Base-by-base conservation (phyloP, 1,140 invertebrate genomes). In the Papilio dardanus region DNA sequence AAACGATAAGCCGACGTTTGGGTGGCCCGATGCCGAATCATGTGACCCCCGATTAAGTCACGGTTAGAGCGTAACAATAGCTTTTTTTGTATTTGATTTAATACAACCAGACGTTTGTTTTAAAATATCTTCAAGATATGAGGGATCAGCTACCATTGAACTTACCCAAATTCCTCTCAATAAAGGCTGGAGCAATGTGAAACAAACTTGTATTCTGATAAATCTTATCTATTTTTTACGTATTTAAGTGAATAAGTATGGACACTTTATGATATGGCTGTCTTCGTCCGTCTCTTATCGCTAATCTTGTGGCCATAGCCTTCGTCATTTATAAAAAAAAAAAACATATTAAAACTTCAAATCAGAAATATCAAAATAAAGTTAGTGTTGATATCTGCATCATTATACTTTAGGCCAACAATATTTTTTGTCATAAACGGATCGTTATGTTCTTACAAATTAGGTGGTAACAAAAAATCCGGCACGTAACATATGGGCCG, bases 381-480 rank as follows among this genome's bases (percentile, higher is more conserved):
- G 58, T 33, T 24, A 3, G 24, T 37, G 6, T 62, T 16, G 8
- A 28, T 28, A 19, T 24, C 5, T 66, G 0, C 3, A 66, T 28
- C 19, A 28, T 7, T 19, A 37, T 35, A 35, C 10, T 71, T 16
- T n/a, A 21, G n/a, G 71, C 46, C 8, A 10, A 19, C 71, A 54
- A 50, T 16, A 54, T 31, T 73, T 73, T 73, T 73, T 73, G 71
- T 50, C 14, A 7, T 35, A 54, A 73, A 73, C 21, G 40, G 40
- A 16, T 71, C 66, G 33, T 68, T 42, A 50, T 4, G n/a, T 73
- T 73, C 30, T 33, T 19, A 73, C 42, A 30, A 24, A 54, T 73
- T 71, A 71, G 28, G 69, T 33, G 42, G 69, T 71, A 30, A 73
- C 69, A 73, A 73, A 73, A 73, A 67, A 67, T 33, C 33, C 30